Evolutionary conservation across 2,113 vertebrate genomes (phyloP), one percentile per base, ranked within the genome.

Genomic region (Callipepla squamata): DNA sequence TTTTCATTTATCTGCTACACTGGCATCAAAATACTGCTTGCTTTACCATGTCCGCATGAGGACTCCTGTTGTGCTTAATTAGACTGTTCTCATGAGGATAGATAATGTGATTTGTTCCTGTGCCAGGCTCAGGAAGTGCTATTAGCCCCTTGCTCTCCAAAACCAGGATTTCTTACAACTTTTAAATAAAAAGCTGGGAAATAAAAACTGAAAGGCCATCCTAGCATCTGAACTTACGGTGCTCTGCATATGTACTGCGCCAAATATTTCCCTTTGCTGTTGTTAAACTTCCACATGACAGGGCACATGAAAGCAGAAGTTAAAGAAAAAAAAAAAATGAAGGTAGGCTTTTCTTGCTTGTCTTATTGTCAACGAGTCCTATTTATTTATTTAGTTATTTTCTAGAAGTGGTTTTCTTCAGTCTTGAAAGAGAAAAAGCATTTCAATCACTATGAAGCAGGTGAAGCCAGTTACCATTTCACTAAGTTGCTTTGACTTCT

Each of bases 31-130:
- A 77, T 91, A 77, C 53, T 74, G 59, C 63, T 94, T 94, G 72
- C 44, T 92, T 95, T 92, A 89, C 80, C 42, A 8, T 92, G 92
- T 92, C 91, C 69, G 4, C 79, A 81, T 90, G 89, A 94, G 74
- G 74, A 69, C 74, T 93, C 92, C 89, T 92, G 86, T 89, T 92
- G 93, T 94, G 73, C 86, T 96, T 95, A 94, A 96, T 96, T 94
- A 94, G 89, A 61, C 73, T 92, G 90, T 96, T 95, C 94, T 88
- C 86, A 23, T 92, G 94, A 89, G 90, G 59, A 93, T 93, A 47
- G 83, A 72, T 93, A 95, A 96, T 90, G 77, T 79, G 86, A 93
- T 96, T 93, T 94, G 89, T 76, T 90, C 86, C 74, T 87, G 74
- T 73, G 86, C 89, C 92, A 95, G 74, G 48, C 80, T 89, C 69